phyloP scores from a whole-genome alignment of 2,113 vertebrate species.

The Steatornis caripensis region DNA sequence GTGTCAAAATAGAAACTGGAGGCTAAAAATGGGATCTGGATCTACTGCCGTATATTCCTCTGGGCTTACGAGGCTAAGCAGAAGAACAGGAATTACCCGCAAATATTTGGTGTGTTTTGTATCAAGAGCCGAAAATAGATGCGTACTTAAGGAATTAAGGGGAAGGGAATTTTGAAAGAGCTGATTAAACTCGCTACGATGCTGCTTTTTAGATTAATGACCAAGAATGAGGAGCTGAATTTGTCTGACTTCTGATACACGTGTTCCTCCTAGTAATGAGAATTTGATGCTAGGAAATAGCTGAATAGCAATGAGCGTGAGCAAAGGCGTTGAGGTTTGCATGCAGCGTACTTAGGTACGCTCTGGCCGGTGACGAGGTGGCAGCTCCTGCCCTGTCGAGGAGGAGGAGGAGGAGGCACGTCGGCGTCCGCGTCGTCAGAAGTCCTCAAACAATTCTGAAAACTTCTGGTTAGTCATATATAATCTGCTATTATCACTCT shows the following conservation, averaged over 20 bases:
- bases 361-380: neutral
- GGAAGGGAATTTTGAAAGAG: neutral
- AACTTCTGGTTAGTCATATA: neutral
- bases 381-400: neutral
- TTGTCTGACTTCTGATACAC: neutral
- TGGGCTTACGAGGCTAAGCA: neutral
- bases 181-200: neutral
- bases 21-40: constrained; percentile 15
- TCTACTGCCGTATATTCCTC: neutral
- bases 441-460: neutral
- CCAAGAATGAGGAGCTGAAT: neutral
- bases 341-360: neutral
- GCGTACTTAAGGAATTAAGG: neutral
- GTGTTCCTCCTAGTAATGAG: neutral
- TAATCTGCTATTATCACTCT: neutral
- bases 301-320: neutral
- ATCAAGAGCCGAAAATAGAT: constrained; percentile 4
- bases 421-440: fast-evolving
- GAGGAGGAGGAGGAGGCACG: neutral
- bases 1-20: neutral
- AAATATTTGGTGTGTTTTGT: constrained; percentile 16
- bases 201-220: neutral
- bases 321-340: neutral
- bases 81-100: neutral
- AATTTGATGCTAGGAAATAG: neutral